phyloP scores from a whole-genome alignment of 2,888 invertebrate genomes.

The Dryocosmus kuriphilus region DNA sequence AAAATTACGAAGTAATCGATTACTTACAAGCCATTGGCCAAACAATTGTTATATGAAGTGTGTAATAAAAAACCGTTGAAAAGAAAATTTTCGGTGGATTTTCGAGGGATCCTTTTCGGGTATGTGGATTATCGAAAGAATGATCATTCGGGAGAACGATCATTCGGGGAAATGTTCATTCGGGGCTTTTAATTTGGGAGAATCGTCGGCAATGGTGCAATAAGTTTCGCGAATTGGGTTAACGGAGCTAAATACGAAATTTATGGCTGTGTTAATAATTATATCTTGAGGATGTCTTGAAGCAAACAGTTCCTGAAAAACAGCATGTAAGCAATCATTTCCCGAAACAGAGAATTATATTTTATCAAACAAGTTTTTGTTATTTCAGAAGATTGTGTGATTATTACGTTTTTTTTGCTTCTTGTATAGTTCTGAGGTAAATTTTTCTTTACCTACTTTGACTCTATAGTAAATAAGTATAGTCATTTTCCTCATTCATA shows the following conservation, averaged over 20 bases:
- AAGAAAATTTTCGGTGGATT: too few species aligned
- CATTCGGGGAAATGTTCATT: too few species aligned
- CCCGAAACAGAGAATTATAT: conserved; percentile 1
- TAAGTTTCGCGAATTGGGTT: conserved; percentile 3
- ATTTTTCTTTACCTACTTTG: conserved; percentile 26
- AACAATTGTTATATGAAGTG: too few species aligned
- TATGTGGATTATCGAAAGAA: too few species aligned
- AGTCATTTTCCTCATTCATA: neutral
- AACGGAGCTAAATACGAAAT: neutral
- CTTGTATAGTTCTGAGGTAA: conserved; percentile 38
- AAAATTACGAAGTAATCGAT: too few species aligned
- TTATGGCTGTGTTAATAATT: neutral
- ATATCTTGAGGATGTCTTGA: neutral
- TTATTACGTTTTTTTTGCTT: conserved; percentile 27
- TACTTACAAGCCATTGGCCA: too few species aligned
- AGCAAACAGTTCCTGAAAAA: neutral
- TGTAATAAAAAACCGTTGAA: too few species aligned
- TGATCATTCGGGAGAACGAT: too few species aligned
- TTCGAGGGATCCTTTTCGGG: too few species aligned
- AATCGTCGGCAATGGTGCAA: conserved; percentile 10
- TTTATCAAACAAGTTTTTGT: neutral
- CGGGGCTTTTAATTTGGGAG: too few species aligned
- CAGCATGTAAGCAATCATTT: neutral
- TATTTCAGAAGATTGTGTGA: conserved; percentile 17
- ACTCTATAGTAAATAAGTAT: neutral